Evolutionary conservation across 64 coral and sea anemone genomes (phyloP).

Genomic region (Dendronephthya gigantea): DNA sequence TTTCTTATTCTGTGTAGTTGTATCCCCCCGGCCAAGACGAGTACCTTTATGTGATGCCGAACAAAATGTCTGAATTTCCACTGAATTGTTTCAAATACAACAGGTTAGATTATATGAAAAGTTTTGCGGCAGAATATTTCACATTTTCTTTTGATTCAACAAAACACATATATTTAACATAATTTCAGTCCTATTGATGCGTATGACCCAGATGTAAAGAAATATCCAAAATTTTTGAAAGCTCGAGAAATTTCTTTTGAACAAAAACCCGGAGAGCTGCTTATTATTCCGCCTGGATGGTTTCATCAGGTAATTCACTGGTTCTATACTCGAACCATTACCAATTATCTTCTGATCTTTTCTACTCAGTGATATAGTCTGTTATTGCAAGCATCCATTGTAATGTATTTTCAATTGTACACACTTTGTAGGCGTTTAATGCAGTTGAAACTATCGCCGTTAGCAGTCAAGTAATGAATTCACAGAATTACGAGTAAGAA

Average conservation of each 20-base stretch:
- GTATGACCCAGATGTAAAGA: conserved; percentile 57
- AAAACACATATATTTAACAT: background rate
- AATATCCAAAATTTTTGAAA: conserved; percentile 58
- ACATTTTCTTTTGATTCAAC: background rate
- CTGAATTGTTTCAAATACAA: conserved; percentile 91
- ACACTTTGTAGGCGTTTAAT: conserved; percentile 57
- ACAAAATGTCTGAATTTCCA: conserved; percentile 59
- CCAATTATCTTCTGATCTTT: too few species aligned
- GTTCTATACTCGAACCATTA: background rate
- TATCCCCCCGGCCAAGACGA: conserved; percentile 80
- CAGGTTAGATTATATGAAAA: conserved; percentile 35
- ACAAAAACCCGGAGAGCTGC: conserved; percentile 71
- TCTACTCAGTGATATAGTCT: background rate
- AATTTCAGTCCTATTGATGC: conserved; percentile 67
- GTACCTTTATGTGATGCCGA: conserved; percentile 58
- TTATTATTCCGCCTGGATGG: conserved; percentile 89
- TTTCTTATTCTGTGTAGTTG: conserved; percentile 36
- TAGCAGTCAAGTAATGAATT: conserved; percentile 93
- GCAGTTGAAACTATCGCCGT: conserved; percentile 77
- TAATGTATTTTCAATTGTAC: background rate
- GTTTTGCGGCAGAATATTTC: background rate
- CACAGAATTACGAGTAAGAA: conserved; percentile 77
- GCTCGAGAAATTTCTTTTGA: conserved; percentile 67
- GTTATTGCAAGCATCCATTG: background rate
- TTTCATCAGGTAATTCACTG: conserved; percentile 60